phyloP scores from a whole-genome alignment of 1,140 invertebrate species.

The Hycleus phaleratus region DNA sequence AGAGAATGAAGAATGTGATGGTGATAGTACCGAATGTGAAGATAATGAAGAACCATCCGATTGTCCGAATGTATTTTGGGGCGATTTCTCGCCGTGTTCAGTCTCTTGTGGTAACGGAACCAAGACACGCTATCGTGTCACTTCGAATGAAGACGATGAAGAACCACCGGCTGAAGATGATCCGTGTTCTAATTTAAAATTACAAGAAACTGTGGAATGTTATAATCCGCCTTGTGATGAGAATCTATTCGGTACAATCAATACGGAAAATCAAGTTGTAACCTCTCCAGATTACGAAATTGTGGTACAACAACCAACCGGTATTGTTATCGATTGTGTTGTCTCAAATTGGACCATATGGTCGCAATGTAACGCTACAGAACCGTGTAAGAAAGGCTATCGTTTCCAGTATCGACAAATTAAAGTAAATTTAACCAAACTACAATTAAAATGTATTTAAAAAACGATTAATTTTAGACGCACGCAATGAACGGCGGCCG shows the following conservation, averaged over 20 bases:
- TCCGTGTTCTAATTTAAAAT: constrained; percentile 27
- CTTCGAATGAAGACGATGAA: constrained; percentile 31
- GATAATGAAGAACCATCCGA: neutral
- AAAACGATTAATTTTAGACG: constrained; percentile 6
- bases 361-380: constrained; percentile 48
- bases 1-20: constrained; percentile 19
- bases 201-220: constrained; percentile 40
- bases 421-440: constrained; percentile 29
- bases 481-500: constrained; percentile 58
- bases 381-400: constrained; percentile 49
- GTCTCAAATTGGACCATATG: constrained; percentile 55
- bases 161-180: constrained; percentile 10
- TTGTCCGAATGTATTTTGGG: constrained; percentile 50
- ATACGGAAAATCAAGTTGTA: neutral
- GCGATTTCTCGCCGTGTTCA: constrained; percentile 66
- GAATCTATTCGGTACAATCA: neutral
- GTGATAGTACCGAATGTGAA: neutral
- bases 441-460: constrained; percentile 23
- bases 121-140: constrained; percentile 27
- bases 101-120: constrained; percentile 67
- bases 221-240: constrained; percentile 7
- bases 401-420: constrained; percentile 42
- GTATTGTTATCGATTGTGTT: constrained; percentile 46
- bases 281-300: neutral
- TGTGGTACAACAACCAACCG: neutral